Evolutionary conservation across 2,888 invertebrate genomes (phyloP).

Genomic region (Orchesella flavescens): DNA sequence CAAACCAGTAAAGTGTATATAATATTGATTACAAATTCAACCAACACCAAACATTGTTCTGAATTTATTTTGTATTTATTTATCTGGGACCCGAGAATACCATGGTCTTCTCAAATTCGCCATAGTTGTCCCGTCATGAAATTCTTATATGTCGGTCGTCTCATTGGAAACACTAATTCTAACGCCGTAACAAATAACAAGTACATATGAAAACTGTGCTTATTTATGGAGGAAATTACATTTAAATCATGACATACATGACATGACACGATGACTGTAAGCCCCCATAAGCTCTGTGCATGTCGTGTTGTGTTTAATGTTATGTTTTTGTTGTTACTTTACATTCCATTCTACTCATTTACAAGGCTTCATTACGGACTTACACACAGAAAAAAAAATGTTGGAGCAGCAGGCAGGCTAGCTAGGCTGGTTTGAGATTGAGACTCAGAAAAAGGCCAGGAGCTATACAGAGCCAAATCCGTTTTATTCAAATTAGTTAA

Average conservation of each 20-base stretch:
- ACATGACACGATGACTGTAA: background rate
- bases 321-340: background rate
- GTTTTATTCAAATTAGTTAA: slow-evolving; percentile 4
- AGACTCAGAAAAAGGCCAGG: background rate
- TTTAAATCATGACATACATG: slow-evolving; percentile 7
- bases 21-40: too few species aligned
- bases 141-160: too few species aligned
- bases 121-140: too few species aligned
- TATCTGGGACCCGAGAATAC: too few species aligned
- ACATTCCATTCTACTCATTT: slow-evolving; percentile 2
- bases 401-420: too few species aligned
- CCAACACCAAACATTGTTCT: too few species aligned
- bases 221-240: slow-evolving; percentile 4
- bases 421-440: background rate
- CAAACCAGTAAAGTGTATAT: background rate
- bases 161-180: too few species aligned
- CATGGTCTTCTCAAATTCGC: too few species aligned
- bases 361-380: background rate
- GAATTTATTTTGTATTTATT: too few species aligned
- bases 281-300: background rate
- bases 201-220: background rate
- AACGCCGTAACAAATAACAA: too few species aligned
- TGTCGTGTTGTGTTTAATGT: background rate
- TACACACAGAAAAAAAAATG: too few species aligned
- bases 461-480: background rate